Evolutionary conservation across 2,113 vertebrate genomes (phyloP).

Genomic region (Apistogramma diplotaenia): DNA sequence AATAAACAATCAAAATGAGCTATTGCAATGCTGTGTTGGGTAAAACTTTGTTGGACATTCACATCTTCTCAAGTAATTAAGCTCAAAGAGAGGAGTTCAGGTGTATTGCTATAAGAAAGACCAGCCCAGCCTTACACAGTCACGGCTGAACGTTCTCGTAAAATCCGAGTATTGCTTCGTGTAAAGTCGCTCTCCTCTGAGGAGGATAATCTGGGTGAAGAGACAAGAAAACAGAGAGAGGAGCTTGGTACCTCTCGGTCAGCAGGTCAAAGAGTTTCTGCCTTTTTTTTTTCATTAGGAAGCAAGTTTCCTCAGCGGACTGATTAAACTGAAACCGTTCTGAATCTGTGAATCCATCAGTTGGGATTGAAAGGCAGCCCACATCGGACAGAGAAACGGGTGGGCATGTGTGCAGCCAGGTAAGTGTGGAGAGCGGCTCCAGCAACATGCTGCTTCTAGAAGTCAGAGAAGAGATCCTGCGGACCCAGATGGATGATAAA

Average conservation of each 20-base stretch:
- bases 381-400: slow-evolving; percentile 41
- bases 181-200: slow-evolving; percentile 53
- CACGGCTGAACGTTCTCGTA: slow-evolving; percentile 55
- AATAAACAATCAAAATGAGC: slow-evolving; percentile 79
- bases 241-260: slow-evolving; percentile 18
- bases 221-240: slow-evolving; percentile 35
- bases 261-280: slow-evolving; percentile 13
- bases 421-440: slow-evolving; percentile 6
- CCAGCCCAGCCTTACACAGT: slow-evolving; percentile 39
- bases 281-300: background rate
- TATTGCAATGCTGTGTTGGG: slow-evolving; percentile 77
- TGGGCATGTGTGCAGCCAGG: slow-evolving; percentile 18
- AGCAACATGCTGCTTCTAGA: slow-evolving; percentile 91
- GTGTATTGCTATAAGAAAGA: slow-evolving; percentile 81
- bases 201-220: slow-evolving; percentile 31
- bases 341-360: slow-evolving; percentile 29
- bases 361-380: slow-evolving; percentile 36
- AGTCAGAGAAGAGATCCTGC: slow-evolving; percentile 99
- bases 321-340: slow-evolving; percentile 17
- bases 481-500: slow-evolving; percentile 99
- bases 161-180: slow-evolving; percentile 78
- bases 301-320: background rate
- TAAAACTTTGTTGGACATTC: slow-evolving; percentile 77
- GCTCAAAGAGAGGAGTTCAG: slow-evolving; percentile 73
- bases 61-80: slow-evolving; percentile 74